phyloP scores from a whole-genome alignment of 2,113 vertebrate species.

The Dendrocopos noguchii region DNA sequence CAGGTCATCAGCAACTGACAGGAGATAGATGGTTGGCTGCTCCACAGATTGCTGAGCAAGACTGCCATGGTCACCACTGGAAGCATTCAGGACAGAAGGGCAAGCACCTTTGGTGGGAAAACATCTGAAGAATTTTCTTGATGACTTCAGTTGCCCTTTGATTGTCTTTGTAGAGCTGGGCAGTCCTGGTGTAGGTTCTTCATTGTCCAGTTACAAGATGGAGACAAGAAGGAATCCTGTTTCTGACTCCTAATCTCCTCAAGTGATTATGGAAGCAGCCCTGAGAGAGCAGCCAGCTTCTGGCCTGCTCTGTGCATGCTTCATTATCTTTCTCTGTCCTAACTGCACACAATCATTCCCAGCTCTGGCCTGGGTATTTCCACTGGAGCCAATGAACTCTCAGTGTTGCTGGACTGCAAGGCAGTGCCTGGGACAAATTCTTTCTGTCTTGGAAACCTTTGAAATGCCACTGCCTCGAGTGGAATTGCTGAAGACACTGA shows the following conservation, averaged over 20 bases:
- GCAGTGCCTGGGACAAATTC: constrained; percentile 51
- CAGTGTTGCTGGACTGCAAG: constrained; percentile 31
- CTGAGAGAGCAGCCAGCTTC: not conserved
- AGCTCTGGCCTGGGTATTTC: constrained; percentile 40
- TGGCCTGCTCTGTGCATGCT: not conserved
- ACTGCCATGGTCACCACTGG: too few species aligned
- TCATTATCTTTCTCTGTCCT: constrained; percentile 51
- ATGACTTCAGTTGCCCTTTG: too few species aligned
- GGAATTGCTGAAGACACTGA: constrained; percentile 27
- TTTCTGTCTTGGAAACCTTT: constrained; percentile 49
- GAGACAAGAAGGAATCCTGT: constrained; percentile 12
- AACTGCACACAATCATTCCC: constrained; percentile 40
- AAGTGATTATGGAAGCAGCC: constrained; percentile 44
- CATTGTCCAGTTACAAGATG: constrained; percentile 42
- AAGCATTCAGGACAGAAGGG: too few species aligned
- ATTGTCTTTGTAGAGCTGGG: too few species aligned
- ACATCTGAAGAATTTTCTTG: too few species aligned
- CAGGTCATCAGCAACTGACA: too few species aligned
- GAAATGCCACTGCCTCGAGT: constrained; percentile 31
- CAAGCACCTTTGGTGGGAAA: too few species aligned
- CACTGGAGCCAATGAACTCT: constrained; percentile 40
- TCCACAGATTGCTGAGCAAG: too few species aligned
- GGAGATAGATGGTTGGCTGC: too few species aligned
- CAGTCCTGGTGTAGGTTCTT: not conserved
- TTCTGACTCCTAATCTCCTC: constrained; percentile 58